Percentiles rank a stretch among this genome's conserved stretches.
Evolutionary conservation across 1,140 invertebrate species (phyloP).

Genomic region (Lerema accius): DNA sequence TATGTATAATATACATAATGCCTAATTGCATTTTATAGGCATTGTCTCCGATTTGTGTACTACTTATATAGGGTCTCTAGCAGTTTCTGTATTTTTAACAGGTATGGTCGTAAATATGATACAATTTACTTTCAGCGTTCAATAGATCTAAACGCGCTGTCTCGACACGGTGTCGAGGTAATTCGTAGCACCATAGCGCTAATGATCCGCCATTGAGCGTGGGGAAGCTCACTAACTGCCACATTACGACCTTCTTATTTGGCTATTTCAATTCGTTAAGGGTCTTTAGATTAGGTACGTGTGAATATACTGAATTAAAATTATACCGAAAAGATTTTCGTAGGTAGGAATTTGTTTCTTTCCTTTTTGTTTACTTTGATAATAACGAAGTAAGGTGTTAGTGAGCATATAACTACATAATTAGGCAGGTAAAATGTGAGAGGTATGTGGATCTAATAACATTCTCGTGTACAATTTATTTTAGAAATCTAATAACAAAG

Average conservation of each 20-base stretch:
- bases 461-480: constrained; percentile 13
- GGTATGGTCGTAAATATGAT: not conserved
- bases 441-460: constrained; percentile 12
- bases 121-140: not conserved
- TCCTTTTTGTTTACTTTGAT: not conserved
- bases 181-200: constrained; percentile 71
- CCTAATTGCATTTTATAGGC: too few species aligned
- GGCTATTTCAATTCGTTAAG: constrained; percentile 54
- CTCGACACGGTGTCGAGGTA: constrained; percentile 45
- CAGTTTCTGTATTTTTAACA: too few species aligned
- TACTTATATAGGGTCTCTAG: too few species aligned
- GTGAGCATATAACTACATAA: not conserved
- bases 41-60: too few species aligned
- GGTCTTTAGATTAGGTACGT: not conserved
- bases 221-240: constrained; percentile 71
- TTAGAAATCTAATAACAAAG: constrained; percentile 19
- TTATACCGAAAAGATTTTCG: not conserved
- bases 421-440: not conserved
- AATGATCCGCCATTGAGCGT: constrained; percentile 72
- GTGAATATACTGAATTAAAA: not conserved
- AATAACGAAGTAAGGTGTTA: not conserved
- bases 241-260: constrained; percentile 79
- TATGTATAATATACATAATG: too few species aligned
- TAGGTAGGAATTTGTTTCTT: not conserved
- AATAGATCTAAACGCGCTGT: constrained; percentile 45